phyloP scores from a whole-genome alignment of 2,113 vertebrate genomes.

The Dipodomys merriami region DNA sequence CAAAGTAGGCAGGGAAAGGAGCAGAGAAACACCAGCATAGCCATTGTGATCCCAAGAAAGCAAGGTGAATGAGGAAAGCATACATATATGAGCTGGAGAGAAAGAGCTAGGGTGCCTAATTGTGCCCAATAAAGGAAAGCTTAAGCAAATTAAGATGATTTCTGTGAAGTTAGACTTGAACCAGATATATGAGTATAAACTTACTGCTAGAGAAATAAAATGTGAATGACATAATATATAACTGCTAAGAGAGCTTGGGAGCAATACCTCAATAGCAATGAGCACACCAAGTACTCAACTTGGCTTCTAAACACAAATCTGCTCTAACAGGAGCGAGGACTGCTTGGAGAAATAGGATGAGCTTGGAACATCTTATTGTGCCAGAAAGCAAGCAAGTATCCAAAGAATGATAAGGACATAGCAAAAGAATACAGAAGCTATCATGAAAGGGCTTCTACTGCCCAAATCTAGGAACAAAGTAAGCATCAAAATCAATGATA shows the following conservation, averaged over 20 bases:
- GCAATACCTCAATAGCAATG: not conserved
- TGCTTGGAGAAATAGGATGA: conserved; percentile 41
- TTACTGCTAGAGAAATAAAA: conserved; percentile 15
- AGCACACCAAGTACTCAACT: not conserved
- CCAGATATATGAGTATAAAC: not conserved
- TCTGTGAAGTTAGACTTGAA: not conserved
- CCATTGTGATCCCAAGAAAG: conserved; percentile 3
- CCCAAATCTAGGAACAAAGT: not conserved
- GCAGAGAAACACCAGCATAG: not conserved
- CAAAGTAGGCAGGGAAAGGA: not conserved
- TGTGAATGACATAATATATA: not conserved
- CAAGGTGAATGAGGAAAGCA: conserved; percentile 13
- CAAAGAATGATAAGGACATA: conserved; percentile 9
- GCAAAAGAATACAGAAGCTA: conserved; percentile 9
- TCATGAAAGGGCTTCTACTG: conserved; percentile 8
- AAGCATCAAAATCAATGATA: conserved; percentile 36
- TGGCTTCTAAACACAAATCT: conserved; percentile 33
- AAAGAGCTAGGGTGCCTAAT: not conserved
- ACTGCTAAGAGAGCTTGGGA: not conserved
- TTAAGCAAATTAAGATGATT: not conserved
- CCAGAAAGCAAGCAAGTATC: conserved; percentile 27
- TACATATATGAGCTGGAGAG: not conserved
- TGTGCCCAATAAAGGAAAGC: not conserved
- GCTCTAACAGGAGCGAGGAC: conserved; percentile 20
- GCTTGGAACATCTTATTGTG: conserved; percentile 3